Evolutionary conservation across 2,888 invertebrate genomes (phyloP), one percentile per base, ranked within the genome.

Genomic region (Drosophila ustulata): DNA sequence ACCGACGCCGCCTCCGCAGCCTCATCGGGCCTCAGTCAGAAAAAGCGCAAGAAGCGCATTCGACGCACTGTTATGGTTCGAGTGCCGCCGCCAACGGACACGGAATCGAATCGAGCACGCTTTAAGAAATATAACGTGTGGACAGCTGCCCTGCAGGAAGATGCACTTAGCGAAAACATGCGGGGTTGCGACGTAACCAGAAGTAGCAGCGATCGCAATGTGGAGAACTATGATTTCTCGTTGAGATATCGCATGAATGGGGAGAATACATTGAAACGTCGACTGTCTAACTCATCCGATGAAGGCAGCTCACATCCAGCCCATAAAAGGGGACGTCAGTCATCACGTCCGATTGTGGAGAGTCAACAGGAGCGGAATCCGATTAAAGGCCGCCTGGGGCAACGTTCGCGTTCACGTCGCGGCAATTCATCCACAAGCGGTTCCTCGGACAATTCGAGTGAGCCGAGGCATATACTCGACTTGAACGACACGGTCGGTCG

Each of bases 91-190:
- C 74, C 89, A 2, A 71, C 71, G 1, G 66, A 79, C 4, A 49
- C 64, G 1, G 88, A 82, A 0, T 80, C 90, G 2, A 90, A 86
- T 67, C 93, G 93, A 13, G 80, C 93, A 0, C 93, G 92, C 23
- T 94, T 93, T 78, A 94, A 94, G 71, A 95, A 95, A 91, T 97
- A 96, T 88, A 96, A 96, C 91, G 94, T 97, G 75, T 97, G 97
- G 97, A 94, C 94, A 75, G 94, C 94, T 70, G 93, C 94, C 26
- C 90, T 94, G n/a, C 95, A 97, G 93, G 97, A 97, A 90, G 97
- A 97, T 78, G 94, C 96, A 0, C 92, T 97, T 56, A 95, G 96
- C 28, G 96, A 97, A 90, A 95, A 96, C 81, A 94, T 97, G 93
- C 94, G 95, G 9, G 94, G 94, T 45, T 96, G 96, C 92, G 96